Conservation (phyloP, 2,797 vertebrate genomes). For the Emys orbicularis region DNA sequence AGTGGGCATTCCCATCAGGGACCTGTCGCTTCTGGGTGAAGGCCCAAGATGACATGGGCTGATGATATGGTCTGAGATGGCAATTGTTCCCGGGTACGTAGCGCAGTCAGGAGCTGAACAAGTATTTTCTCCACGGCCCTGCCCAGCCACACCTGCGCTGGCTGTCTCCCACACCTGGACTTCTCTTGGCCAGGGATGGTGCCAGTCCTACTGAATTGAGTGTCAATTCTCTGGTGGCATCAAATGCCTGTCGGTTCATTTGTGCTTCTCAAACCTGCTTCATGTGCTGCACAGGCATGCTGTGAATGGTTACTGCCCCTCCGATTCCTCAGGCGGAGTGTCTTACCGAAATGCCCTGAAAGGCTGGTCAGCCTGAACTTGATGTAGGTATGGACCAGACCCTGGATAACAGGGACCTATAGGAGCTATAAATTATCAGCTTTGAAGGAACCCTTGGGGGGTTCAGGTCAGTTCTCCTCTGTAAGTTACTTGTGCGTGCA, state of each 20-base stretch:
- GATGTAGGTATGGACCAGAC: not conserved
- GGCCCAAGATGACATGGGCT: not conserved
- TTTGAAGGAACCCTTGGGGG: not conserved
- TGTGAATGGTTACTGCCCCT: not conserved
- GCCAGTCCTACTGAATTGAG: not conserved
- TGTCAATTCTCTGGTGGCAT: fast-evolving
- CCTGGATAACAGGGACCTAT: not conserved
- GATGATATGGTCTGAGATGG: fast-evolving
- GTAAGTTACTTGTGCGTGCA: not conserved
- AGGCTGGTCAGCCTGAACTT: not conserved
- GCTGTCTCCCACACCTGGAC: not conserved
- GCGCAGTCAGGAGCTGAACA: not conserved
- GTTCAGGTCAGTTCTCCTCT: not conserved
- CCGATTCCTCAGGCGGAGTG: not conserved
- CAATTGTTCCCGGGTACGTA: not conserved
- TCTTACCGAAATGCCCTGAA: not conserved
- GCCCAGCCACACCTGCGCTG: not conserved
- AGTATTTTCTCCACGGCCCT: not conserved
- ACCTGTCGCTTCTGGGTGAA: not conserved
- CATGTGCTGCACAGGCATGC: no score
- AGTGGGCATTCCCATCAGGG: not conserved
- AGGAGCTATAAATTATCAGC: not conserved
- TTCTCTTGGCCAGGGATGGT: not conserved
- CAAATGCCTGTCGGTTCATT: not conserved
- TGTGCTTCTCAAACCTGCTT: no score